Base-by-base conservation (phyloP, 1,140 invertebrate species). In the Helicoverpa zea region DNA sequence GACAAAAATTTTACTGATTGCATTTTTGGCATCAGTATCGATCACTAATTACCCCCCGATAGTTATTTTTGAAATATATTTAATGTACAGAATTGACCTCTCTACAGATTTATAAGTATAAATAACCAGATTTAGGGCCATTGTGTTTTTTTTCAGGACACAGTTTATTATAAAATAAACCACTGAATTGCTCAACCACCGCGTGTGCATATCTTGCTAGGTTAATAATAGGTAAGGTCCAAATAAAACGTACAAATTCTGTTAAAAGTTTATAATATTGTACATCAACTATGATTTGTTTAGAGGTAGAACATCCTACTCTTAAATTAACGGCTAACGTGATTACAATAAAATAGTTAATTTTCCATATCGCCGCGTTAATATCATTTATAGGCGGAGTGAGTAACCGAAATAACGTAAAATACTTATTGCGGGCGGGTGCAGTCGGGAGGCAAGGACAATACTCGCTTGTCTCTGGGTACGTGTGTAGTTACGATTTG, bases 221-320 rank as follows among this genome's bases (percentile, higher is more conserved):
- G 16, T 2, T 49, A 35, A 35, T 70, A 16, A 23, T 43, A 11
- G 5, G 35, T 43, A 43, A 35, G 52, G 59, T 29, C 13, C 16
- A 85, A 88, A 86, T 84, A 88, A 88, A 91, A 91, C 11, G 85
- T 43, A 81, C 81, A 86, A 81, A 79, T 89, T 92, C 89, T 91
- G 91, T 94, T 93, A 94, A 94, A 93, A 91, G 92, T 93, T 93
- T 94, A 92, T 91, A 92, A 89, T 92, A 92, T 93, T 94, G 92
- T 94, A 94, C 92, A 94, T 93, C 93, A 93, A 94, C 91, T 94
- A 94, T 94, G 84, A 91, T 91, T 91, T 91, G 88, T 91, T 91
- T 94, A 94, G 93, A 94, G 93, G 93, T 94, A 94, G 93, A 94
- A 93, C 92, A 92, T 92, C 91, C 93, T 94, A 94, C 92, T 89